Evolutionary conservation across 2,888 invertebrate genomes (phyloP).

Genomic region (Ochropacha duplaris): DNA sequence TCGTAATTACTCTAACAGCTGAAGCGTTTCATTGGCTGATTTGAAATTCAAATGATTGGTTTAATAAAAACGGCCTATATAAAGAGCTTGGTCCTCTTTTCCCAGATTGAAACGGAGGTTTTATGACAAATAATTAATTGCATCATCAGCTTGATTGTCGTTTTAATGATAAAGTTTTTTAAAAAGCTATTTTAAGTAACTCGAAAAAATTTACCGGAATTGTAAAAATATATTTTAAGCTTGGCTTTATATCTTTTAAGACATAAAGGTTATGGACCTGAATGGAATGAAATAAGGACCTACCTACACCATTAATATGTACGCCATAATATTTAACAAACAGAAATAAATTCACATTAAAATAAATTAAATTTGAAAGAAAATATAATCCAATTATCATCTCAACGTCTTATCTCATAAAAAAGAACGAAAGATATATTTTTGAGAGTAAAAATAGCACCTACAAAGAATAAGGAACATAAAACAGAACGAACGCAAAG

Average conservation of each 20-base stretch:
- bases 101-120: slow-evolving; percentile 26
- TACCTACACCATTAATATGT: slow-evolving; percentile 14
- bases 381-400: slow-evolving; percentile 4
- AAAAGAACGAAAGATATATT: neutral
- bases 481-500: slow-evolving; percentile 11
- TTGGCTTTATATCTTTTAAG: neutral
- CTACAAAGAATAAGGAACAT: slow-evolving; percentile 7
- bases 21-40: slow-evolving; percentile 23
- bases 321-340: too few relatives aligned
- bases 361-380: slow-evolving; percentile 2
- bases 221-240: too few relatives aligned
- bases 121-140: slow-evolving; percentile 29
- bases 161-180: neutral
- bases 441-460: slow-evolving; percentile 3
- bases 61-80: slow-evolving; percentile 32
- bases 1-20: slow-evolving; percentile 20
- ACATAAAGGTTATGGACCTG: too few relatives aligned
- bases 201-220: too few relatives aligned
- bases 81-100: slow-evolving; percentile 25
- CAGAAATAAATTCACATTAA: neutral
- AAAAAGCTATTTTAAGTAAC: neutral
- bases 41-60: slow-evolving; percentile 36
- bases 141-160: slow-evolving; percentile 14
- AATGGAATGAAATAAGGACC: too few relatives aligned
- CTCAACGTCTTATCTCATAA: neutral